Evolutionary conservation across 1,140 invertebrate genomes (phyloP).

Genomic region (Drosophila bipectinata): DNA sequence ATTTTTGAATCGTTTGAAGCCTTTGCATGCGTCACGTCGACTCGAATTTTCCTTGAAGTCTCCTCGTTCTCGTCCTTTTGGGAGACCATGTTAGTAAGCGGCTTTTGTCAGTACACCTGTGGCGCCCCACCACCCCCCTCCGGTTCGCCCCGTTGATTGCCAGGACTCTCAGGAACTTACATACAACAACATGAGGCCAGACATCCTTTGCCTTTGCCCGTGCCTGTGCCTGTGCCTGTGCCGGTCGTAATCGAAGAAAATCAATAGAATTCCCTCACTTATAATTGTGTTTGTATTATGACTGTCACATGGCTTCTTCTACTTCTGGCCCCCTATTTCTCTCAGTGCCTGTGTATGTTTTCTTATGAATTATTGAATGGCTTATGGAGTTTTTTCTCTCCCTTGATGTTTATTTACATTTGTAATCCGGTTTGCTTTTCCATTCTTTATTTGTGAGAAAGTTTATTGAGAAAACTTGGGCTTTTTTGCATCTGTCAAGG

Average conservation of each 20-base stretch:
- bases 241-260: slow-evolving; percentile 52
- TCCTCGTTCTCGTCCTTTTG: slow-evolving; percentile 16
- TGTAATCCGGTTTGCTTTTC: slow-evolving; percentile 32
- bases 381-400: slow-evolving; percentile 46
- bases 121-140: neutral
- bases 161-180: slow-evolving; percentile 18
- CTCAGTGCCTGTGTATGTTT: slow-evolving; percentile 17
- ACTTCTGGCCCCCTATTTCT: neutral
- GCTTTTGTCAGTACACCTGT: slow-evolving; percentile 25
- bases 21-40: slow-evolving; percentile 59
- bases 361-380: slow-evolving; percentile 69
- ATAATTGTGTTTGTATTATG: slow-evolving; percentile 46
- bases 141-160: neutral
- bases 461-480: slow-evolving; percentile 20
- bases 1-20: slow-evolving; percentile 18
- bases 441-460: slow-evolving; percentile 12
- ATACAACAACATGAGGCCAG: slow-evolving; percentile 21
- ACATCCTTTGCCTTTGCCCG: slow-evolving; percentile 5
- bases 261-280: slow-evolving; percentile 64
- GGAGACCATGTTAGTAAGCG: slow-evolving; percentile 15
- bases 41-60: slow-evolving; percentile 23
- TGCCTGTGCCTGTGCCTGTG: too few relatives aligned
- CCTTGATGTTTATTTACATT: slow-evolving; percentile 60
- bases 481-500: slow-evolving; percentile 18
- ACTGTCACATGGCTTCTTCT: slow-evolving; percentile 9